Evolutionary conservation across 2,113 vertebrate genomes (phyloP).

Genomic region (Coptodon bakossiorum): DNA sequence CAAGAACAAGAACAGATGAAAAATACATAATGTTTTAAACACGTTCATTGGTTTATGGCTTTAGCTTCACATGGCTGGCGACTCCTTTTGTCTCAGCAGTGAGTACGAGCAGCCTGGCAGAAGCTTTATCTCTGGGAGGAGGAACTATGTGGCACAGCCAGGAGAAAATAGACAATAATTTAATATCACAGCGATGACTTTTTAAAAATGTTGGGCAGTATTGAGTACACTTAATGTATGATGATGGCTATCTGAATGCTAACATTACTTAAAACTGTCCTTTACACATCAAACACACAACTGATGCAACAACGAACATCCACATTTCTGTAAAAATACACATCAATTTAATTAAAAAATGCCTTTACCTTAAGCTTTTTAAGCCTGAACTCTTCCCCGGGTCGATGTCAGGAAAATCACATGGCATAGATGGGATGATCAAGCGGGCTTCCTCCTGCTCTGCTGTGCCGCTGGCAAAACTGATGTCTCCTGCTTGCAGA

Average conservation of each 20-base stretch:
- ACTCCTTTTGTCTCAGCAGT: neutral
- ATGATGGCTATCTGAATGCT: neutral
- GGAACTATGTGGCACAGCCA: neutral
- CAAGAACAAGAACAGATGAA: constrained; percentile 36
- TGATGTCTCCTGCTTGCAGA: neutral
- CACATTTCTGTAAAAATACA: neutral
- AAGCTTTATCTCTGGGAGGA: neutral
- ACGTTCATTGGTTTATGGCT: neutral
- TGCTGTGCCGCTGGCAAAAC: neutral
- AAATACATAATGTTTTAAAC: constrained; percentile 21
- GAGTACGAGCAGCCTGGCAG: neutral
- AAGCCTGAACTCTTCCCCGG: neutral
- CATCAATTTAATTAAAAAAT: neutral
- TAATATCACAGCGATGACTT: neutral
- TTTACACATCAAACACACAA: neutral
- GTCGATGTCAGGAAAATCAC: constrained; percentile 21
- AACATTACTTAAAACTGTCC: neutral
- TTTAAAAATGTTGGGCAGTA: too few relatives aligned
- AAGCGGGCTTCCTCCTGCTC: neutral
- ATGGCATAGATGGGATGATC: constrained; percentile 1
- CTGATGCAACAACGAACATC: neutral
- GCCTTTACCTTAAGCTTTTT: constrained; percentile 17
- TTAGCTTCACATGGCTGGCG: neutral
- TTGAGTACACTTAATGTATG: neutral
- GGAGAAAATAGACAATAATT: neutral